A percentile compares a stretch with the other conserved stretches of the same genome.
These are phyloP conservation scores for Eilema depressum DNA, from an alignment of 2,888 invertebrate genomes.

Conservation along the genomic window DNA sequence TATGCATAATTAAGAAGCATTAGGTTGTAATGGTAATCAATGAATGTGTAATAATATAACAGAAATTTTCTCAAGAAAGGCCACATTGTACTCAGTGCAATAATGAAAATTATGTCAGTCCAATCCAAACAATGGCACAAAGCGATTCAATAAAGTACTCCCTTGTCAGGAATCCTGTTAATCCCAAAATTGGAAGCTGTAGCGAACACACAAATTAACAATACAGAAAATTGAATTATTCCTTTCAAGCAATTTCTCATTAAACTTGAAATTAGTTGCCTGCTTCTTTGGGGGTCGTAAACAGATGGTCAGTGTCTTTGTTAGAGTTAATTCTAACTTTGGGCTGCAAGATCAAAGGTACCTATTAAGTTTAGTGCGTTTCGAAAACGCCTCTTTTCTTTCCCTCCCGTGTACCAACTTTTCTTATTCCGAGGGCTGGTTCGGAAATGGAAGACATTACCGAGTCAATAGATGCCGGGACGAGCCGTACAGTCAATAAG, in stretches of 20 bases:
- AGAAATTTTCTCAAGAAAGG: conserved; percentile 35
- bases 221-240: conserved; percentile 77
- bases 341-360: conserved; percentile 80
- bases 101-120: conserved; percentile 50
- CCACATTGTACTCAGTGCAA: conserved; percentile 26
- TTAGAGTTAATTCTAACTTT: conserved; percentile 81
- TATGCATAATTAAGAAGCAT: too few species aligned
- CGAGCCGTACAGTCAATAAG: conserved; percentile 79
- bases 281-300: conserved; percentile 64
- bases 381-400: conserved; percentile 78
- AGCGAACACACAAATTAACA: conserved; percentile 56
- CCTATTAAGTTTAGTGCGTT: conserved; percentile 75
- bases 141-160: conserved; percentile 52
- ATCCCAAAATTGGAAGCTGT: conserved; percentile 42
- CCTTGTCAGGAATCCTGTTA: conserved; percentile 63
- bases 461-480: conserved; percentile 80
- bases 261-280: conserved; percentile 79
- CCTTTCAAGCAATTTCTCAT: conserved; percentile 76
- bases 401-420: conserved; percentile 77
- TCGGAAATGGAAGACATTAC: conserved; percentile 85
- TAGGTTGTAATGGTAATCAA: conserved; percentile 21
- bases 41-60: conserved; percentile 30
- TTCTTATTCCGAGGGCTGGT: conserved; percentile 82
- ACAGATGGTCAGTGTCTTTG: conserved; percentile 77
- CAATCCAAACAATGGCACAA: conserved; percentile 44